phyloP scores from a whole-genome alignment of 2,113 vertebrate species.

The Ciconia maguari region DNA sequence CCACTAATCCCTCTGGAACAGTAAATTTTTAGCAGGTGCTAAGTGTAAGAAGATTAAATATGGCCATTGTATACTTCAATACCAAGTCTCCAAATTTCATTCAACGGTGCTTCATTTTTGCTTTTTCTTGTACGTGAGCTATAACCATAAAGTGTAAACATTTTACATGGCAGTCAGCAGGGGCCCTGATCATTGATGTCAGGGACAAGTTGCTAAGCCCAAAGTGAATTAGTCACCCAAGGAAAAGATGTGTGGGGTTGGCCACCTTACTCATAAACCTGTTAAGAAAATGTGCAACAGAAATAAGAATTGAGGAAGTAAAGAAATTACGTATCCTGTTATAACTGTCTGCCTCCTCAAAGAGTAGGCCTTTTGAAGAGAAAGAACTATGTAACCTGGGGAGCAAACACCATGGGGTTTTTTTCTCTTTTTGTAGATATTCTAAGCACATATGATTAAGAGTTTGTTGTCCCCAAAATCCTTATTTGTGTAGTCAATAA shows the following conservation, averaged over 20 bases:
- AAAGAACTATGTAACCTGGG: neutral
- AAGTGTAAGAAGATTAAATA: neutral
- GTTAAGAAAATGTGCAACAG: neutral
- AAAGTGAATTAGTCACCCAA: neutral
- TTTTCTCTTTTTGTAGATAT: neutral
- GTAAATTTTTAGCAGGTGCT: neutral
- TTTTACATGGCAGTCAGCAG: neutral
- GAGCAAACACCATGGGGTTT: neutral
- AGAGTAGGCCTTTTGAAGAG: neutral
- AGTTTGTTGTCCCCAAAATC: constrained; percentile 24
- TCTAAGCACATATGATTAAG: neutral
- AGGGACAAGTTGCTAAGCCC: neutral
- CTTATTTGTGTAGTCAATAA: constrained; percentile 36
- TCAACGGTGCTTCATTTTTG: neutral
- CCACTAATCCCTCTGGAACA: neutral
- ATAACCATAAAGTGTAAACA: neutral
- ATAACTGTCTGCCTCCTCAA: neutral
- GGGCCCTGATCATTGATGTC: neutral
- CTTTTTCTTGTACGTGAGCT: neutral
- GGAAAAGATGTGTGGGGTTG: neutral
- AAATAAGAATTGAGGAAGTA: neutral
- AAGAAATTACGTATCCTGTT: neutral
- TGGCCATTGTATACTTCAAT: neutral
- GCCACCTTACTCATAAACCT: neutral
- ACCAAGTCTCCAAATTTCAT: neutral